phyloP scores from a whole-genome alignment of 30 jellyfish, hydroid and myxozoan genomes.

The Euphysa ruthae region DNA sequence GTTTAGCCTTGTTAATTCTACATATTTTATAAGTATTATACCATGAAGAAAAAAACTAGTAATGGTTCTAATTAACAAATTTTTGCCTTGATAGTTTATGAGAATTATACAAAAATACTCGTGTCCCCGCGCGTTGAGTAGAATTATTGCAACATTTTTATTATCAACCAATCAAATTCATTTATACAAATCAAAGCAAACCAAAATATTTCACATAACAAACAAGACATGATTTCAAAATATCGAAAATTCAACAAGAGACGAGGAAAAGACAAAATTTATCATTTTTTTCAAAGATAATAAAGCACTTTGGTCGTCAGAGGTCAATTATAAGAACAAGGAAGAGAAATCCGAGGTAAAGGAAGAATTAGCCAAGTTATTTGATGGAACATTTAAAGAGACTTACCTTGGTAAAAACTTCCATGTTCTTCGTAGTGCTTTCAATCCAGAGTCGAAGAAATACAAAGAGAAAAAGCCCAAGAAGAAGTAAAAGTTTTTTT shows the following conservation, averaged over 20 bases:
- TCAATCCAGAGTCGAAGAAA: slow-evolving; percentile 1
- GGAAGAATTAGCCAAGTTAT: slow-evolving; percentile 1
- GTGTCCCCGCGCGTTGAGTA: too few relatives aligned
- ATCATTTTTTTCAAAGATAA: slow-evolving; percentile 12
- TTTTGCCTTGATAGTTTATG: too few relatives aligned
- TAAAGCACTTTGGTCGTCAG: slow-evolving; percentile 32
- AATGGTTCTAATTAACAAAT: too few relatives aligned
- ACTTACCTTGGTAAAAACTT: slow-evolving; percentile 17
- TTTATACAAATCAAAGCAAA: neutral
- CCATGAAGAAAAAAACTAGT: too few relatives aligned
- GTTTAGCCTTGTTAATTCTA: too few relatives aligned
- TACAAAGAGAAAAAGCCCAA: slow-evolving; percentile 6
- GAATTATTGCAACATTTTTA: too few relatives aligned
- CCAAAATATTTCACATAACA: slow-evolving; percentile 4
- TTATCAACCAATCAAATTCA: slow-evolving; percentile 2
- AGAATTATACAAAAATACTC: too few relatives aligned
- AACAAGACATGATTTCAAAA: too few relatives aligned
- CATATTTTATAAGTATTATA: too few relatives aligned
- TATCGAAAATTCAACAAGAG: too few relatives aligned
- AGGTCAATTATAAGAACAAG: slow-evolving; percentile 1
- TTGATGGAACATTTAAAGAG: slow-evolving; percentile 10
- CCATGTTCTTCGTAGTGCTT: slow-evolving; percentile 9
- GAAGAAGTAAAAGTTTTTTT: neutral
- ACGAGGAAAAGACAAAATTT: slow-evolving; percentile 3
- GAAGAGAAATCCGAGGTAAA: slow-evolving; percentile 12